These are phyloP conservation scores for Dynastes grantii DNA, from an alignment of 2,888 invertebrate genomes.

Conservation along the genomic window DNA sequence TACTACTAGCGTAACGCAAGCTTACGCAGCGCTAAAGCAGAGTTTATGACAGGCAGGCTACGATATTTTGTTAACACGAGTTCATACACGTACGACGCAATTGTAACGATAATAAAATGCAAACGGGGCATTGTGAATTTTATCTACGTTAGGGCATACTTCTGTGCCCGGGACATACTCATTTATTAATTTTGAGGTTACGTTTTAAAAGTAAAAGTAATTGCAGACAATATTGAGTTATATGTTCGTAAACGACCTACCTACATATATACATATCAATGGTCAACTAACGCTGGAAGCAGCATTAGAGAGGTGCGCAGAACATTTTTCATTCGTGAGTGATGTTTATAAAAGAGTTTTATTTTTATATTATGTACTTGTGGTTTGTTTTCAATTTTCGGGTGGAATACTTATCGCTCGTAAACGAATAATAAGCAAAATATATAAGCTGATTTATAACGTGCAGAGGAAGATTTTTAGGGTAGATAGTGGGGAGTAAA, in stretches of 20 bases:
- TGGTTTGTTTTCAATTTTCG: no score
- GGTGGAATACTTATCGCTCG: no score
- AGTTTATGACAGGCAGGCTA: slow-evolving; percentile 12
- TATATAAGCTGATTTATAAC: no score
- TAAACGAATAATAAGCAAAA: no score
- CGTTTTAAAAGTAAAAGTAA: slow-evolving; percentile 34
- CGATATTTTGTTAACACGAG: slow-evolving; percentile 15
- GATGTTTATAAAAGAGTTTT: no score
- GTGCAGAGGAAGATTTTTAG: no score
- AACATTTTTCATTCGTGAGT: no score
- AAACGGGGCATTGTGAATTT: slow-evolving; percentile 14
- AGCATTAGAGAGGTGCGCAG: no score
- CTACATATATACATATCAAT: no score
- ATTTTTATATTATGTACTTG: no score
- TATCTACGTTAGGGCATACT: background rate
- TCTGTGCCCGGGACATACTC: background rate
- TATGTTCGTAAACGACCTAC: background rate
- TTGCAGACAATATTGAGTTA: background rate
- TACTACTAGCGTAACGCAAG: slow-evolving; percentile 7
- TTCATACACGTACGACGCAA: slow-evolving; percentile 9
- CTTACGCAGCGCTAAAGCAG: slow-evolving; percentile 8
- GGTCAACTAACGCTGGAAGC: no score
- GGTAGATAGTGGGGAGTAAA: no score
- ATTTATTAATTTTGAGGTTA: slow-evolving; percentile 35
- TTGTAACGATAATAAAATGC: slow-evolving; percentile 33